Conservation (phyloP, 2,888 invertebrate genomes). For the Oligia latruncula region DNA sequence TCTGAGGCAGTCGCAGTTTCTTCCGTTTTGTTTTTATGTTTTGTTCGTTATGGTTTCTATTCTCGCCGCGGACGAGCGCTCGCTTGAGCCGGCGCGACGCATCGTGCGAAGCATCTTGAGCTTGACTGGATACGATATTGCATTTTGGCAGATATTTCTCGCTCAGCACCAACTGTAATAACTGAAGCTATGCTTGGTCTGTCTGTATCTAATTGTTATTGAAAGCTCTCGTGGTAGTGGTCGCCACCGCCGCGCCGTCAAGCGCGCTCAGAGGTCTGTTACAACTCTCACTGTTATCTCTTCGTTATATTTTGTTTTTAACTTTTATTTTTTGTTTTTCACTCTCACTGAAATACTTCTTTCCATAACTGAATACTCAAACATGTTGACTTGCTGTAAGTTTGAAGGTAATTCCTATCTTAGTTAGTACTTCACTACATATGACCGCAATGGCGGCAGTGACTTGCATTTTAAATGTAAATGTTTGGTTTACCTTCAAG, state of each 20-base stretch:
- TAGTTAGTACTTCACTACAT: neutral
- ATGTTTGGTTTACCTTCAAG: constrained; percentile 31
- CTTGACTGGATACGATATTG: constrained; percentile 38
- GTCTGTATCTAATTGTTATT: constrained; percentile 13
- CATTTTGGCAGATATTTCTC: constrained; percentile 34
- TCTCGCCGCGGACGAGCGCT: constrained; percentile 51
- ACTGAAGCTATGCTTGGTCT: constrained; percentile 41
- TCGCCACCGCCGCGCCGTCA: constrained; percentile 52
- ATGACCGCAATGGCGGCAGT: neutral
- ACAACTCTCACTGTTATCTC: constrained; percentile 63
- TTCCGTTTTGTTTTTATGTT: constrained; percentile 72
- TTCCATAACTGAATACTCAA: constrained; percentile 68
- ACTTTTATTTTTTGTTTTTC: constrained; percentile 61
- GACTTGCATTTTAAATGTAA: neutral
- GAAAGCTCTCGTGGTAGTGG: constrained; percentile 7
- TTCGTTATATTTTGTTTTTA: constrained; percentile 68
- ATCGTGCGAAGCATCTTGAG: constrained; percentile 34
- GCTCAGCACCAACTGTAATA: constrained; percentile 32
- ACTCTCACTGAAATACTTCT: constrained; percentile 73
- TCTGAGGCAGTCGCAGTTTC: constrained; percentile 89
- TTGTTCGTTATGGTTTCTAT: constrained; percentile 55
- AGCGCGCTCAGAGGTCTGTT: constrained; percentile 67
- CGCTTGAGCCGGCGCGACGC: constrained; percentile 55
- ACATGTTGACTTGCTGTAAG: constrained; percentile 69
- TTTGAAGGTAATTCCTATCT: constrained; percentile 66